Base-by-base conservation (phyloP, 1,140 invertebrate genomes). In the Tenebrio molitor region DNA sequence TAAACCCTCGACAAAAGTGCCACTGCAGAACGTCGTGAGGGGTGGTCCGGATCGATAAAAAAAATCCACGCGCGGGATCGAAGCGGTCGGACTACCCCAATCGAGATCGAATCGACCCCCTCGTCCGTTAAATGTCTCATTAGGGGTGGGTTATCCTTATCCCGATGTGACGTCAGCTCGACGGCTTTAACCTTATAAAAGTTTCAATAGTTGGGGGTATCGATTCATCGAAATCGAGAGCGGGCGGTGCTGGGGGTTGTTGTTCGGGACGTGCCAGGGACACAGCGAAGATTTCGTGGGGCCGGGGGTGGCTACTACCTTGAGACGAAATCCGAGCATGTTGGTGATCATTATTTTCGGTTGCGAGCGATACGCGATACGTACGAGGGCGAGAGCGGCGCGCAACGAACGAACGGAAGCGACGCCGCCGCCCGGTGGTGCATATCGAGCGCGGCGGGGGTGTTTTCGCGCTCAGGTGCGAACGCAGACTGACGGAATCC, bases 251-350 rank as follows among this genome's bases (percentile, higher is more conserved):
- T n/a, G n/a, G n/a, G n/a, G n/a, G n/a, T n/a, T n/a, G n/a, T n/a
- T n/a, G n/a, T n/a, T n/a, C n/a, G n/a, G n/a, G n/a, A n/a, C n/a
- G n/a, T n/a, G n/a, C n/a, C n/a, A n/a, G n/a, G n/a, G n/a, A n/a
- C n/a, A n/a, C n/a, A n/a, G n/a, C n/a, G n/a, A n/a, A n/a, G n/a
- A n/a, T n/a, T n/a, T n/a, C n/a, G n/a, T n/a, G n/a, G n/a, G n/a
- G n/a, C n/a, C n/a, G n/a, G n/a, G n/a, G n/a, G n/a, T n/a, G n/a
- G n/a, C 19, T 17, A 69, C 44, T 75, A 77, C 75, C 75, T 73
- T 75, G 4, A 77, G 53, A 23, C 73, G 71, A 72, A 77, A 77
- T 73, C 75, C 75, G 25, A 77, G 66, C 16, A 77, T 77, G 58
- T 77, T 77, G 44, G 73, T 65, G 33, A 75, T 72, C 75, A 77